phyloP scores from a whole-genome alignment of 2,888 invertebrate species.

The Troglohyphantes excavatus region DNA sequence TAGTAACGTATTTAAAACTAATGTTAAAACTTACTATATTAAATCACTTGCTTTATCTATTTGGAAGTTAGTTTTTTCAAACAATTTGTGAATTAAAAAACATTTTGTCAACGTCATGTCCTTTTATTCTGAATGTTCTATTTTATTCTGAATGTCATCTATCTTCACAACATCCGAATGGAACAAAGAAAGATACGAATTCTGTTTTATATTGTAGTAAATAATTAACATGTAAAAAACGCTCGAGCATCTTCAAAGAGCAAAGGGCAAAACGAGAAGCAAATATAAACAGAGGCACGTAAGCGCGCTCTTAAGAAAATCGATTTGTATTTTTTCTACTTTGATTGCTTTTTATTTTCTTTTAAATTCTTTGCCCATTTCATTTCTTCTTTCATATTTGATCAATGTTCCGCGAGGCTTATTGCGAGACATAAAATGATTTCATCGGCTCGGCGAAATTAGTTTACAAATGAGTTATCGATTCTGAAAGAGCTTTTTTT shows the following conservation, averaged over 20 bases:
- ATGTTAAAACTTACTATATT: too few species aligned
- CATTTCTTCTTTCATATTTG: conserved; percentile 76
- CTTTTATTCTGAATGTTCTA: too few species aligned
- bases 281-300: conserved; percentile 52
- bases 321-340: conserved; percentile 51
- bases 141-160: not conserved
- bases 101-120: too few species aligned
- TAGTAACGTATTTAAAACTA: too few species aligned
- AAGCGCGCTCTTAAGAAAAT: conserved; percentile 60
- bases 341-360: conserved; percentile 64
- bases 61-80: too few species aligned
- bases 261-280: conserved; percentile 38
- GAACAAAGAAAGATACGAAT: not conserved
- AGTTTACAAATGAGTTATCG: conserved; percentile 77
- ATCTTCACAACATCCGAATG: not conserved
- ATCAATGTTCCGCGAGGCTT: conserved; percentile 75
- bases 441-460: conserved; percentile 73
- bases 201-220: conserved; percentile 31
- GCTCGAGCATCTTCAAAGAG: conserved; percentile 33
- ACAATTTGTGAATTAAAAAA: too few species aligned
- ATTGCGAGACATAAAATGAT: conserved; percentile 76
- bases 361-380: conserved; percentile 73
- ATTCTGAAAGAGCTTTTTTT: conserved; percentile 64
- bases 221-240: conserved; percentile 64
- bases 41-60: too few species aligned